Conservation (phyloP, 2,113 vertebrate species). For the Sardina pilchardus region DNA sequence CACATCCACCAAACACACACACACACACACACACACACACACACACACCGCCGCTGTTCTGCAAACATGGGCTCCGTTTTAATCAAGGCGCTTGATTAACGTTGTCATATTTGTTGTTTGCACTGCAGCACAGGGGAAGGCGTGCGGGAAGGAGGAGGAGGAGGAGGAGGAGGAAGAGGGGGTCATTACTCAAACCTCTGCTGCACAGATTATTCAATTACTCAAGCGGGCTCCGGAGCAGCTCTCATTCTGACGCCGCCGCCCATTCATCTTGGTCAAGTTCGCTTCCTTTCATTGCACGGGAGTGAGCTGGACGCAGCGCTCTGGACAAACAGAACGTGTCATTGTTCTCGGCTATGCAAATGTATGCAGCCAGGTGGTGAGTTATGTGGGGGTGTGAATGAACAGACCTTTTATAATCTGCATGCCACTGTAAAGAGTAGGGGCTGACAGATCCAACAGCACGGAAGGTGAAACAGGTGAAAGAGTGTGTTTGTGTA, state of each 20-base stretch:
- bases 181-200: conserved; percentile 39
- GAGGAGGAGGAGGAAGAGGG: conserved; percentile 17
- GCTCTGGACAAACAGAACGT: not conserved
- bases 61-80: conserved; percentile 28
- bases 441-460: not conserved
- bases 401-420: not conserved
- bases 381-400: not conserved
- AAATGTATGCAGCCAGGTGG: not conserved
- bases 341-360: not conserved
- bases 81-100: conserved; percentile 36
- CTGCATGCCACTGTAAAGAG: not conserved
- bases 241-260: not conserved
- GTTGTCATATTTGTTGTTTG: conserved; percentile 24
- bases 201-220: conserved; percentile 38
- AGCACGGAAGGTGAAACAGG: not conserved
- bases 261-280: conserved; percentile 37
- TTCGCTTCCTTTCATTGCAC: conserved; percentile 28
- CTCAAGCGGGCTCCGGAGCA: conserved; percentile 31
- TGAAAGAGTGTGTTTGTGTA: not conserved
- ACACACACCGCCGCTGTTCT: conserved; percentile 1
- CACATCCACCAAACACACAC: not conserved
- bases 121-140: not conserved
- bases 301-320: not conserved
- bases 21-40: not conserved
- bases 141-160: not conserved